Conservation (phyloP, 2,113 vertebrate species). For the Dendrocopos noguchii region DNA sequence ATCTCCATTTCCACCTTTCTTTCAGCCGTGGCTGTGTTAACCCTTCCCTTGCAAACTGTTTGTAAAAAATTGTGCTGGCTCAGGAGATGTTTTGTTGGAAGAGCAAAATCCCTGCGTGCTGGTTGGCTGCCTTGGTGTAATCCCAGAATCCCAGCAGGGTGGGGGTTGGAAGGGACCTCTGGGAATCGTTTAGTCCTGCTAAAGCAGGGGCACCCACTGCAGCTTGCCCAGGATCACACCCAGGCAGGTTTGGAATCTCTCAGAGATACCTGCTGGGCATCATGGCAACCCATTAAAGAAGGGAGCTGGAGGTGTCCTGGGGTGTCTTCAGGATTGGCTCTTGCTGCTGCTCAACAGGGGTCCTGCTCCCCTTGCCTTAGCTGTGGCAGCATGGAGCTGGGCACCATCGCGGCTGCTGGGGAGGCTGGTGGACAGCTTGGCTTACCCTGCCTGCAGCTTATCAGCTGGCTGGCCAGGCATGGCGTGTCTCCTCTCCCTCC, state of each 20-base stretch:
- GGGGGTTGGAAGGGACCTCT: no score
- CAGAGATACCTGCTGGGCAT: not conserved
- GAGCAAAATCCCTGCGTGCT: rapidly evolving
- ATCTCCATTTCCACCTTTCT: slow-evolving; percentile 13
- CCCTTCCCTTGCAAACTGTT: not conserved
- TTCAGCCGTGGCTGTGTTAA: not conserved
- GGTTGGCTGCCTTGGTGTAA: not conserved
- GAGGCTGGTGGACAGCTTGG: not conserved
- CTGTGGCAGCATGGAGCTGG: not conserved
- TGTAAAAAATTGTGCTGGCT: not conserved
- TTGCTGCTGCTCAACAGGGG: not conserved
- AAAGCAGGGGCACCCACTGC: no score
- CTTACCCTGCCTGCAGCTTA: not conserved
- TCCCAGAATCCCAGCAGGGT: no score
- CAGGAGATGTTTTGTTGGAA: not conserved
- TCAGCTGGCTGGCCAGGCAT: not conserved
- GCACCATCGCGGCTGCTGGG: not conserved
- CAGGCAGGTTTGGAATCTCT: no score
- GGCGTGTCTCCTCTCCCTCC: not conserved
- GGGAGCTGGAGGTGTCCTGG: not conserved
- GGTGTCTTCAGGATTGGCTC: not conserved
- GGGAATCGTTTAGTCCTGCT: no score
- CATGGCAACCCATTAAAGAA: rapidly evolving
- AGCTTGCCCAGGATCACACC: no score
- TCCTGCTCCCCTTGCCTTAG: not conserved